Conservation (phyloP, 92 coral and sea anemone genomes). For the Palythoa heliodiscus region DNA sequence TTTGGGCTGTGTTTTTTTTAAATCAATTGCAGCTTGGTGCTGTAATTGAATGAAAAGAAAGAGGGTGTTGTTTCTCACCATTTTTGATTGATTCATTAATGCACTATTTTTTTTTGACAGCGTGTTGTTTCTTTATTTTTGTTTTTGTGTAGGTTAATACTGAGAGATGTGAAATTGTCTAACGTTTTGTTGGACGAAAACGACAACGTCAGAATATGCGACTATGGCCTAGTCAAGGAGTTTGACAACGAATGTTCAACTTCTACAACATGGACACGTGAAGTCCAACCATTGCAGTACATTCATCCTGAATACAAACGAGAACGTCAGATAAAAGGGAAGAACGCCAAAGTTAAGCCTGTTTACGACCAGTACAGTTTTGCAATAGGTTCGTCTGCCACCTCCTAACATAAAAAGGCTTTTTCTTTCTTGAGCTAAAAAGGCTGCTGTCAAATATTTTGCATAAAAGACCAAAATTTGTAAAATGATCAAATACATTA, state of each 20-base stretch:
- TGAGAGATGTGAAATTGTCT: conserved; percentile 12
- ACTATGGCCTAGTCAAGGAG: conserved; percentile 17
- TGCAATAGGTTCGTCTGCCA: neutral
- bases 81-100: no score
- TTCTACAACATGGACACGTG: neutral
- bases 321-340: neutral
- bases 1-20: no score
- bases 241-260: neutral
- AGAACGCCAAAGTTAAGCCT: neutral
- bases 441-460: no score
- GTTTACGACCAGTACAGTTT: conserved; percentile 16
- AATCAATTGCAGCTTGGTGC: no score
- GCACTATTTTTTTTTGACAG: no score
- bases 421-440: no score
- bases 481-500: no score
- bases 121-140: neutral
- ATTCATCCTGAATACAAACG: neutral
- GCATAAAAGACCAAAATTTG: no score
- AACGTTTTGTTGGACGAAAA: neutral
- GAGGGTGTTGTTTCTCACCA: no score
- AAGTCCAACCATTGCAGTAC: neutral
- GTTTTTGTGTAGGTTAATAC: neutral
- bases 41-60: no score
- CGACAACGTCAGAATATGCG: neutral
- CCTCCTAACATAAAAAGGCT: neutral